Evolutionary conservation across 37 sponge, comb jelly and placozoan species (phyloP), one percentile per base, ranked within the genome.

Genomic region (Crambe crambe): DNA sequence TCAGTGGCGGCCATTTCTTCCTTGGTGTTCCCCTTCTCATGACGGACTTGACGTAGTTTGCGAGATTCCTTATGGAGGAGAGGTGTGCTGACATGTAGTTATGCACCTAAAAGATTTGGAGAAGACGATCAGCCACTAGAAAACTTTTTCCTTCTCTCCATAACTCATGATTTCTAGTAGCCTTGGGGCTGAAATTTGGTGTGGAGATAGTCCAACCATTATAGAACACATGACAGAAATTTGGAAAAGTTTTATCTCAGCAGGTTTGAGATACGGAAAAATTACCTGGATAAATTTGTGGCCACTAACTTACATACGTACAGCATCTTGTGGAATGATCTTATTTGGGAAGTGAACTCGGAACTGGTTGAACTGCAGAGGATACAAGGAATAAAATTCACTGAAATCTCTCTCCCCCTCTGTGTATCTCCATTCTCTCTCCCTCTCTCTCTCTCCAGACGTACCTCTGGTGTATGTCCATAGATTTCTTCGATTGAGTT

Each of bases 381-480:
- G 40, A 70, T 4, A 35, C 6, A 4, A n/a, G n/a, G n/a, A n/a
- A n/a, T n/a, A n/a, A n/a, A n/a, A n/a, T n/a, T n/a, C n/a, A n/a
- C n/a, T n/a, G n/a, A n/a, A n/a, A n/a, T n/a, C n/a, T n/a, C n/a
- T n/a, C n/a, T n/a, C n/a, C n/a, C n/a, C n/a, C n/a, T n/a, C n/a
- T n/a, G n/a, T n/a, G n/a, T n/a, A n/a, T n/a, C n/a, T n/a, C n/a
- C n/a, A n/a, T n/a, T n/a, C n/a, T n/a, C n/a, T n/a, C n/a, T n/a
- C n/a, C n/a, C n/a, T n/a, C n/a, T n/a, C n/a, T n/a, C n/a, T n/a
- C n/a, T n/a, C n/a, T n/a, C n/a, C n/a, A n/a, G n/a, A 54, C 38
- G 1, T 56, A 88, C 88, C 66, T 81, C 66, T 35, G 82, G 70
- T 8, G 84, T 77, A 58, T 88, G 70, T n/a, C 88, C 83, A 38